phyloP scores from a whole-genome alignment of 1,140 invertebrate genomes.

The Bradysia coprophila region DNA sequence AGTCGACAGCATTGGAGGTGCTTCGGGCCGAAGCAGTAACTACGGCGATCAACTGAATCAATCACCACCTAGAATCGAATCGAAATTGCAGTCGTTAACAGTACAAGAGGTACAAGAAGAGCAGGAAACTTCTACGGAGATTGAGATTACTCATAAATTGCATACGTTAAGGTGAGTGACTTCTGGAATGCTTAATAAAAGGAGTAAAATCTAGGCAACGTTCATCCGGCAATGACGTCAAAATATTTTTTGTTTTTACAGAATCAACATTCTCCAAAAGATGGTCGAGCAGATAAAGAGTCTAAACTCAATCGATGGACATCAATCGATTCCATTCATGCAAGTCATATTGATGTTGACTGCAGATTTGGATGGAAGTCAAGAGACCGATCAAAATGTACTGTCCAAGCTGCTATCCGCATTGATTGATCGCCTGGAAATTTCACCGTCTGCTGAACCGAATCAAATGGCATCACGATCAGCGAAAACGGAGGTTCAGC shows the following conservation, averaged over 20 bases:
- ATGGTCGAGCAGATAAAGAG: conserved; percentile 17
- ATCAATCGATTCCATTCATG: conserved; percentile 75
- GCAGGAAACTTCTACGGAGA: conserved; percentile 25
- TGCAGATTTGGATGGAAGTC: conserved; percentile 68
- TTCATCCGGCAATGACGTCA: neutral
- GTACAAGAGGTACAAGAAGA: conserved; percentile 7
- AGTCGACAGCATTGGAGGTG: conserved; percentile 79
- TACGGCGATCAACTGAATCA: conserved; percentile 40
- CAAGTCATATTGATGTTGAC: conserved; percentile 82
- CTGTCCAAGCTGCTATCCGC: conserved; percentile 55
- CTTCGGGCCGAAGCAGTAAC: conserved; percentile 74
- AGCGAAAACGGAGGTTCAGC: conserved; percentile 58
- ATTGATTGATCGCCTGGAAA: conserved; percentile 59
- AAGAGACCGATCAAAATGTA: conserved; percentile 57
- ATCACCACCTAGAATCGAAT: conserved; percentile 15
- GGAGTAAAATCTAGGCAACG: neutral
- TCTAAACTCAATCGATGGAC: conserved; percentile 35
- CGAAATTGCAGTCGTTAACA: neutral
- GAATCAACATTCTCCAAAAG: conserved; percentile 18
- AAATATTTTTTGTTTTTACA: conserved; percentile 3
- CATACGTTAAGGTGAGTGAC: conserved; percentile 35
- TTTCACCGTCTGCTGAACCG: conserved; percentile 30
- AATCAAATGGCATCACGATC: conserved; percentile 28
- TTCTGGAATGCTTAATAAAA: neutral
- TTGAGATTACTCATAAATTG: conserved; percentile 30